Base-by-base conservation (phyloP, 1,140 invertebrate genomes). In the Zaprionus davidi region DNA sequence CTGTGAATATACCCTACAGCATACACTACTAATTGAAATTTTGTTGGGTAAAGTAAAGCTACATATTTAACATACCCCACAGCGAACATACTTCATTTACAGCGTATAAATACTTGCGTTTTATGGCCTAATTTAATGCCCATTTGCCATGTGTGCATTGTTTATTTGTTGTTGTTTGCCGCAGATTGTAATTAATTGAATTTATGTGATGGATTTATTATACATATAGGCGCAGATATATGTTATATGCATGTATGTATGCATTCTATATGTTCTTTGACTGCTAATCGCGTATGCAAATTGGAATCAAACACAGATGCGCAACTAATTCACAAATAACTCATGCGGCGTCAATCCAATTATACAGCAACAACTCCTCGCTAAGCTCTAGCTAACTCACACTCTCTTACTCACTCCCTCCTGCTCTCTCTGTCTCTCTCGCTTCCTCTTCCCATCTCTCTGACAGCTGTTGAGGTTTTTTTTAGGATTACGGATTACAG, bases 131-230 rank as follows among this genome's bases (percentile, higher is more conserved):
- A 38, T 51, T 60, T 28, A 44, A 51, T 46, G 36, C n/a, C 46
- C 20, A 22, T 41, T 57, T 70, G 31, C 11, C 49, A n/a, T 46
- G 41, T 17, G 41, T 17, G 20, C 57, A 44, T 60, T 77, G 46
- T 44, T 34, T 74, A 60, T 79, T 58, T 41, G 59, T 77, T 77
- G 62, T 60, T 74, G 31, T 34, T 34, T 3, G 36, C 85, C 84
- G 41, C 78, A 88, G 46, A 68, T 81, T 79, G 84, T 78, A 79
- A 76, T 81, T 84, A 90, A 84, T 87, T 79, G 46, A 71, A 72
- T 66, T 76, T 64, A 72, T 71, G 68, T 55, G 24, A 60, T 86
- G 64, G 24, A 60, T 86, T 60, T 53, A 59, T 56, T 49, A 59
- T 63, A 36, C 41, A 63, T 20, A 49, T 49, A 62, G 5, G 49